These are phyloP conservation scores for Leiothrix lutea DNA, from an alignment of 2,113 vertebrate species.

Conservation along the genomic window DNA sequence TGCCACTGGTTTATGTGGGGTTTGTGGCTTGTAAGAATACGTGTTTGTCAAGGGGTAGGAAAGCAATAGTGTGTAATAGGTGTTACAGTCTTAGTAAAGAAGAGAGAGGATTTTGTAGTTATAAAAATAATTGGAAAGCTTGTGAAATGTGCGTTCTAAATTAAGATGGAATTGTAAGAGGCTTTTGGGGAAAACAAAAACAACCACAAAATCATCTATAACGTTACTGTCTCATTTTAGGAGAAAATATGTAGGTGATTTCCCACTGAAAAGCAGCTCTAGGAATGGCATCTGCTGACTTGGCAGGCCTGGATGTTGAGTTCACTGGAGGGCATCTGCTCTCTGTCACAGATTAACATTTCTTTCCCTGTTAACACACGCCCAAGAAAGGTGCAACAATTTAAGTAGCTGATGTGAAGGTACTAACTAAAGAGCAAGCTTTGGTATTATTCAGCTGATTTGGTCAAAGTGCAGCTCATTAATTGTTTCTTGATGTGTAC, in stretches of 20 bases:
- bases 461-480: not conserved
- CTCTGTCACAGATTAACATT: not conserved
- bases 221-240: not conserved
- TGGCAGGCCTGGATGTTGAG: not conserved
- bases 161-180: not conserved
- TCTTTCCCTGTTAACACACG: not conserved
- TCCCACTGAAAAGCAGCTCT: not conserved
- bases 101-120: not conserved
- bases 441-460: not conserved
- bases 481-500: not conserved
- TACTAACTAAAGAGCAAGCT: not conserved
- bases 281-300: not conserved
- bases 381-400: not conserved
- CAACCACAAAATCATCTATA: not conserved
- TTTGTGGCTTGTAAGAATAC: not conserved
- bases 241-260: not conserved
- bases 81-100: not conserved
- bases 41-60: not conserved
- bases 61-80: not conserved
- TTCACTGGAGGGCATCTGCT: not conserved
- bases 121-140: not conserved
- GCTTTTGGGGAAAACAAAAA: not conserved
- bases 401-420: not conserved
- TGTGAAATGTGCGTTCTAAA: not conserved
- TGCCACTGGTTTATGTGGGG: not conserved